Evolutionary conservation across 1,140 invertebrate species (phyloP), one percentile per base, ranked within the genome.

Genomic region (Atopsyche davidsoni): DNA sequence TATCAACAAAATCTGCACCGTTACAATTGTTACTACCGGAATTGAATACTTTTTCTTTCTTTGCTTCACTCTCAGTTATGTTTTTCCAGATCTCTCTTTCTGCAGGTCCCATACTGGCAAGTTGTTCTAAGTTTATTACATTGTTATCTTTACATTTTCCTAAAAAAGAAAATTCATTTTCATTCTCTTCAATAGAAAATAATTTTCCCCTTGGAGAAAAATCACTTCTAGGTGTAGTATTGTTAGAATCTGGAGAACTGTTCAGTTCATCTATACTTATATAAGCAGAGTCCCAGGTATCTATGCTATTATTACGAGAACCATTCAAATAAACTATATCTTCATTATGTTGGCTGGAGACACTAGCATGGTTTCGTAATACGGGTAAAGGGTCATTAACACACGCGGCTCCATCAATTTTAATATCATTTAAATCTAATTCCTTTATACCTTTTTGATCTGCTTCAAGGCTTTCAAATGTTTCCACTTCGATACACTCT

Each of bases 241-340:
- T 64, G 52, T 68, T 69, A 24, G 40, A 65, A 50, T 71, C 69
- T 19, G 68, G 64, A 11, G 64, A 64, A 54, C 62, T 65, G 51
- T 62, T 69, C 46, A 63, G 66, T 40, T 74, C 72, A 47, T 74
- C 72, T 31, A 74, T 74, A 60, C 72, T 74, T 47, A 73, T 69
- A 55, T 74, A 74, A 7, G 72, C 72, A 16, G 72, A 74, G 60
- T 74, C 72, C 67, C 70, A 70, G 43, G 65, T 65, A 49, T 74
- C 69, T 60, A 63, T 66, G 59, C 64, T 68, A 25, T 40, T 47
- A 19, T 40, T 22, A 13, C 4, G 16, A 14, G 17, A 3, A 4
- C 9, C 18, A 31, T 39, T 24, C 10, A 41, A 40, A 38, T 25
- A 25, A 21, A 44, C 41, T 32, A 22, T 13, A 7, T 40, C 25